Evolutionary conservation across 2,888 invertebrate species (phyloP), one percentile per base, ranked within the genome.

Genomic region (Dolichopus griseipennis): DNA sequence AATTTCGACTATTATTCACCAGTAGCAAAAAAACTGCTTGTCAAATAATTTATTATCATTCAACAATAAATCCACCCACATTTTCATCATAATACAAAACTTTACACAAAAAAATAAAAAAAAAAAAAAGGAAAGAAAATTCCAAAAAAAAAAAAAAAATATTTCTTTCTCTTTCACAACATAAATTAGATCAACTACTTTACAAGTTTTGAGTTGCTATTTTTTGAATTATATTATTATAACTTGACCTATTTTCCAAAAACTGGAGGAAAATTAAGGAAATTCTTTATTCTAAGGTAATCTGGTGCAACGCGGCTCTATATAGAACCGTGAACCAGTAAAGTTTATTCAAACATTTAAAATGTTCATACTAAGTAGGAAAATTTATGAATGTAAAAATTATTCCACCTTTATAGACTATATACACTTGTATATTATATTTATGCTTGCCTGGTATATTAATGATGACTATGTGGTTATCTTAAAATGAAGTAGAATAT

Each of bases 21-120:
- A 52, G 52, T 52, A 52, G 52, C 52, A 18, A 12, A 27, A 27
- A 52, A 52, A 12, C 52, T 18, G 52, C 18, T 15, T 41, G 41
- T 41, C 52, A 52, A 52, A 52, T 52, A 52, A 52, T 52, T 52
- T 52, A 52, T 52, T 52, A 52, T 52, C 52, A 52, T 52, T 52
- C 52, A 52, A 52, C 52, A 52, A 52, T 52, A n/a, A 52, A 52
- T 52, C 15, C 52, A 52, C 52, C 52, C 52, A 52, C 52, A 52
- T 52, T 52, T 52, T 52, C 52, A 52, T 18, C 52, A 52, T 15
- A 52, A 52, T 6, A 52, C 9, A 9, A 12, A 12, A 5, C 9
- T 4, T 18, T 3, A 6, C 18, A 18, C 15, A 18, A 15, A 18
- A 52, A 43, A 43, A 43, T 10, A 43, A 43, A 43, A 43, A 43